Evolutionary conservation across 2,888 invertebrate species (phyloP), one percentile per base, ranked within the genome.

Genomic region (Gymnosoma rotundatum): DNA sequence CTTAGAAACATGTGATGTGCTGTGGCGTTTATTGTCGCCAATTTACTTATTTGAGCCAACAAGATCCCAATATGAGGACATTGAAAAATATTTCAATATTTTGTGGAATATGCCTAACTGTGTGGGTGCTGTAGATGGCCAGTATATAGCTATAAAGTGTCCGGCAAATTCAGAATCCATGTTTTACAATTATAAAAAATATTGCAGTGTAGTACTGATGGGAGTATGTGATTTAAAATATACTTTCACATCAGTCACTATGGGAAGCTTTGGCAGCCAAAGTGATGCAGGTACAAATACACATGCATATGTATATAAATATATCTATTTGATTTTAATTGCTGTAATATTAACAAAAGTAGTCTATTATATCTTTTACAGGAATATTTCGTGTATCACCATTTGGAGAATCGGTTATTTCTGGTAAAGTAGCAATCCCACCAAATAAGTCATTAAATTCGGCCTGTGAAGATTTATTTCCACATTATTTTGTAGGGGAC

Each of bases 41-140:
- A 1, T 58, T 58, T 58, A 16, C n/a, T 9, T 58, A 8, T 25
- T 16, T 32, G 58, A 58, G 12, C 58, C 58, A 16, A 32, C 58
- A 32, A 58, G 32, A 58, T 54, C 54, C 7, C 54, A 54, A 21
- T 54, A 54, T 54, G 21, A 12, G 20, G 36, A 36, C 10, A 64
- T 83, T 32, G 72, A 79, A 14, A 54, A 70, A 14, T 76, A 73
- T 25, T 85, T n/a, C n/a, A n/a, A n/a, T n/a, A n/a, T n/a, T n/a
- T n/a, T n/a, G n/a, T n/a, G n/a, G n/a, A n/a, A n/a, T 78, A 60
- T 83, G 12, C 4, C 36, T 83, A 73, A 73, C 16, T 73, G 72
- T n/a, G 50, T 73, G 3, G 72, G 50, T 6, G 72, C 61, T 12
- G 36, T 73, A 14, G 60, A 61, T 36, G 50, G 50, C 9, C 61